Evolutionary conservation across 2,888 invertebrate species (phyloP).

Genomic region (Dioctria rufipes): DNA sequence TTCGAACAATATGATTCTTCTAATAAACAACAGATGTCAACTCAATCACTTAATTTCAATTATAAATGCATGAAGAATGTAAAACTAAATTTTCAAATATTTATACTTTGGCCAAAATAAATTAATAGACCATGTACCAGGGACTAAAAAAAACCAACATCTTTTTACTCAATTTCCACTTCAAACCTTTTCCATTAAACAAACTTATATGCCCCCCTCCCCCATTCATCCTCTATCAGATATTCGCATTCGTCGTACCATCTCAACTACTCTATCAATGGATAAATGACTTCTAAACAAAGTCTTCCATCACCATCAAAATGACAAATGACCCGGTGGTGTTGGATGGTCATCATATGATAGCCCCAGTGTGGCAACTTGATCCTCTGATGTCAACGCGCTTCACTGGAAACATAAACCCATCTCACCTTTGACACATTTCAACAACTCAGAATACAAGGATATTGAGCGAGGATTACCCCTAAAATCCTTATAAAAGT

Average conservation of each 20-base stretch:
- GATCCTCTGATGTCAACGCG: slow-evolving; percentile 19
- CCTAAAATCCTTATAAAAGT: slow-evolving; percentile 42
- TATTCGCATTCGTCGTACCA: not conserved
- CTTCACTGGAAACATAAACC: not conserved
- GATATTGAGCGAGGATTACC: not conserved
- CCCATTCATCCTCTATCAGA: too few relatives aligned
- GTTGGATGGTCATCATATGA: slow-evolving; percentile 29
- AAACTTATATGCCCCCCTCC: too few relatives aligned
- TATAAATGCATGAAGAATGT: too few relatives aligned
- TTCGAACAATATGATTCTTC: too few relatives aligned
- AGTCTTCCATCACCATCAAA: slow-evolving; percentile 39
- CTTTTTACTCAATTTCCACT: too few relatives aligned
- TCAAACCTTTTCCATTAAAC: too few relatives aligned
- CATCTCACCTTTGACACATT: slow-evolving; percentile 12
- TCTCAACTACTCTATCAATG: not conserved
- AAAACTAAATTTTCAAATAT: too few relatives aligned
- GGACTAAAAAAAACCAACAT: too few relatives aligned
- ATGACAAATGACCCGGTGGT: slow-evolving; percentile 28
- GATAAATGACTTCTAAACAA: slow-evolving; percentile 37
- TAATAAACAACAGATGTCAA: too few relatives aligned
- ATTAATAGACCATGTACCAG: too few relatives aligned
- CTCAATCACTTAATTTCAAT: too few relatives aligned
- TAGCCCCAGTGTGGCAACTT: slow-evolving; percentile 13
- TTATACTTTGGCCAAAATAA: too few relatives aligned
- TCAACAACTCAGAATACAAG: slow-evolving; percentile 3